Base-by-base conservation (phyloP, 1,140 invertebrate species). In the Pseudomyrmex concolor region DNA sequence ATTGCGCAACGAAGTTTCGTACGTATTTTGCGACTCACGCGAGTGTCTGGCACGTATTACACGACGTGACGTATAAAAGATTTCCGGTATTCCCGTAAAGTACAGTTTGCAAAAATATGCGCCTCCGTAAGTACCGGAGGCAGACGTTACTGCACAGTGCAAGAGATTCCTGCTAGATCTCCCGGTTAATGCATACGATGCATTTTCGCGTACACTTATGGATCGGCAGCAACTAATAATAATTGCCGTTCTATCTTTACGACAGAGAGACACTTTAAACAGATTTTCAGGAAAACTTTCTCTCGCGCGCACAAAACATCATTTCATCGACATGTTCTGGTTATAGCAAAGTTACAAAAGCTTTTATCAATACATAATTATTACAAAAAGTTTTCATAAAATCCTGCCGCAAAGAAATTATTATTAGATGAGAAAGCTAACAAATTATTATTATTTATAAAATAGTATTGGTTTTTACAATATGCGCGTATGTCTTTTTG, bases 361-460 rank as follows among this genome's bases (percentile, higher is more conserved):
- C 66, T 80, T 80, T 80, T 70, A 78, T 59, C 54, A 63, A 25
- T 64, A 25, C 25, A 25, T 25, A 25, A 25, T 25, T 25, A 25
- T 25, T 25, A 50, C 48, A 12, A 15, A 64, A 13, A 62, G 13
- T 1, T 17, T 54, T 67, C 51, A 48, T 5, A 34, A 34, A 7
- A 82, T 70, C 54, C 7, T 54, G 51, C 22, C 10, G 50, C 17
- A 43, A 78, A 86, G 68, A 83, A 80, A 60, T 80, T n/a, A 25
- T 2, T n/a, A 45, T 57, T 70, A 12, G 19, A 71, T 70, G 13
- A 80, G 70, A 80, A 54, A 25, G 19, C 5, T 70, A 70, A 78
- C 64, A 12, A 70, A 15, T 25, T 68, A 57, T 70, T 78, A 8
- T 45, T 15, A 77, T 12, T 45, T 19, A 55, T 15, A 55, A 68